Base-by-base conservation (phyloP, 92 coral and sea anemone species). In the Palythoa grandiflora region DNA sequence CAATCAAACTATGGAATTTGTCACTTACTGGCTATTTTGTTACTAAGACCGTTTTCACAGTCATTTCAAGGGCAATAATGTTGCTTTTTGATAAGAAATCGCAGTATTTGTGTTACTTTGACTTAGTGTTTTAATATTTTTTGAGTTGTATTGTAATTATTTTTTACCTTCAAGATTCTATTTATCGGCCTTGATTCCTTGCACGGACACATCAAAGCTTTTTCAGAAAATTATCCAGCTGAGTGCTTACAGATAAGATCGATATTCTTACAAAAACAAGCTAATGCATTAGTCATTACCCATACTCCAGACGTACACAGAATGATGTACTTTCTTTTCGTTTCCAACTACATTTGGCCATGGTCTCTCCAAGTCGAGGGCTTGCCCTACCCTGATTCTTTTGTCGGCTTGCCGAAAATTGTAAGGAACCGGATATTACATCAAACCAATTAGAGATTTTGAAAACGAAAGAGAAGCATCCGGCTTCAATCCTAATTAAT, bases 361-460 rank as follows among this genome's bases (percentile, higher is more conserved):
- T 6, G 6, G 5, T 21, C 28, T 37, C 73, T n/a, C 12, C 66
- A 17, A 68, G 37, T 68, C 17, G 17, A 14, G 83, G 83, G 83
- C 71, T 48, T 78, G 68, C 50, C 38, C 68, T 55, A n/a, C 13
- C 2, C 48, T 54, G n/a, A 40, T 73, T 16, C 66, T 59, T 40
- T 73, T 73, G 78, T 38, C 50, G 14, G 52, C 53, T 0, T 57
- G 12, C 47, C 20, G 68, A 78, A 78, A 28, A 9, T 57, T 35
- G 21, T 53, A 77, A 47, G 48, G 52, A 16, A 55, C 70, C 71
- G 71, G 83, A 77, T 51, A 77, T 55, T 14, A 15, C 11, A 77
- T 53, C 19, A 57, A 37, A 17, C 15, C 8, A 15, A 40, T 44
- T 50, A 44, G n/a, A 38, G 68, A 55, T 36, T 38, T 15, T 20